Base-by-base conservation (phyloP, 2,888 invertebrate genomes). In the Argyra leucocephala region DNA sequence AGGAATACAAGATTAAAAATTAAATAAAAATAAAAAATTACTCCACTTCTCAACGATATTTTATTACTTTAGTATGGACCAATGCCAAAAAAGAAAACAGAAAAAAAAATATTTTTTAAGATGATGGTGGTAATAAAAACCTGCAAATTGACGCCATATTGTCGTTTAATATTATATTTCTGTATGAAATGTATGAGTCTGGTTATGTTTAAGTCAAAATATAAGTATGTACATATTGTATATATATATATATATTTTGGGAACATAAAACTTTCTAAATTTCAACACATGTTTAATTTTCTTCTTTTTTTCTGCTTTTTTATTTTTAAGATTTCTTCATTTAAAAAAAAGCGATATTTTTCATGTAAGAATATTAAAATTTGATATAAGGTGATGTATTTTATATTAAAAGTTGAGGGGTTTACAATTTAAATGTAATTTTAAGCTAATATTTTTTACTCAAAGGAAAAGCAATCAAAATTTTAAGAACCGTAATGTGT, bases 91-190 rank as follows among this genome's bases (percentile, higher is more conserved):
- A 31, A 31, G 12, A 31, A 31, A 31, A 31, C 7, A 31, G 12
- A 31, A 31, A 31, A 31, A 31, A 6, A 31, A 31, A 31, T 31
- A 31, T 10, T 10, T 31, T 48, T 48, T 31, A n/a, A n/a, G 31
- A 48, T 48, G 48, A 18, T 48, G 31, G 5, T 48, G 22, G 59
- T 59, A 59, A 59, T 59, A 59, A 59, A 59, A 59, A 59, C 59
- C 23, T 59, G 59, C 59, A 59, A 59, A 59, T 59, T 59, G 59
- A 59, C 59, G 59, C 59, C 59, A 59, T 59, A 59, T 59, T 59
- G 59, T 59, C 59, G 15, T 48, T 15, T 12, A 15, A n/a, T 26
- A 26, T 37, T 37, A 48, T 48, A 48, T 48, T 48, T n/a, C n/a
- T n/a, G n/a, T n/a, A n/a, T n/a, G n/a, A n/a, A n/a, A n/a, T n/a